These are phyloP conservation scores for Halocaridina rubra DNA, from an alignment of 2,888 invertebrate species.

Conservation along the genomic window DNA sequence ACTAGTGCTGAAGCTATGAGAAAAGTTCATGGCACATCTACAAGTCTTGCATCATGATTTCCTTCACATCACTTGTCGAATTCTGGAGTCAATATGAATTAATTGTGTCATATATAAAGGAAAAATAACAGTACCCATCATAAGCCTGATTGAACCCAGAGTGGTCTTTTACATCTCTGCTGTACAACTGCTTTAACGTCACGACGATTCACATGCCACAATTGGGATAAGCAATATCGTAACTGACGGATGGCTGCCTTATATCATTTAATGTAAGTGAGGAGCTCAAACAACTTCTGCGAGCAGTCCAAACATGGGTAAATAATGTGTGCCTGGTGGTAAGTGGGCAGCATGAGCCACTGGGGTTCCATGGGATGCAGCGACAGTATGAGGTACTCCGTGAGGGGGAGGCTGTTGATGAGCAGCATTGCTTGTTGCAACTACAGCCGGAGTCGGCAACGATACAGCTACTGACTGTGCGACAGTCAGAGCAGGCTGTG, in stretches of 20 bases:
- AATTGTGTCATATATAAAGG: no score
- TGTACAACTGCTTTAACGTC: no score
- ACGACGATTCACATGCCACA: no score
- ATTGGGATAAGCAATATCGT: no score
- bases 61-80: no score
- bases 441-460: constrained; percentile 45
- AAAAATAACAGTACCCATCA: no score
- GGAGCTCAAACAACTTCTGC: constrained; percentile 58
- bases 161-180: no score
- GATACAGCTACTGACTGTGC: constrained; percentile 44
- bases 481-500: constrained; percentile 38
- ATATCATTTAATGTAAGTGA: background rate
- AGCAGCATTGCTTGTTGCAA: constrained; percentile 47
- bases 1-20: constrained; percentile 51
- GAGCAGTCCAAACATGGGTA: constrained; percentile 62
- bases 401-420: constrained; percentile 54
- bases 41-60: constrained; percentile 48
- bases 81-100: no score
- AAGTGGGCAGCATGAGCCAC: constrained; percentile 61
- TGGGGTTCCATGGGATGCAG: constrained; percentile 55
- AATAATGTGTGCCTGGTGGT: constrained; percentile 55
- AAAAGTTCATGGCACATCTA: constrained; percentile 56
- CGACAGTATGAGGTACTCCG: constrained; percentile 51
- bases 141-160: no score
- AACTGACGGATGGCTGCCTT: no score